phyloP scores from a whole-genome alignment of 2,888 invertebrate genomes.

The Chymomyza caudatula region DNA sequence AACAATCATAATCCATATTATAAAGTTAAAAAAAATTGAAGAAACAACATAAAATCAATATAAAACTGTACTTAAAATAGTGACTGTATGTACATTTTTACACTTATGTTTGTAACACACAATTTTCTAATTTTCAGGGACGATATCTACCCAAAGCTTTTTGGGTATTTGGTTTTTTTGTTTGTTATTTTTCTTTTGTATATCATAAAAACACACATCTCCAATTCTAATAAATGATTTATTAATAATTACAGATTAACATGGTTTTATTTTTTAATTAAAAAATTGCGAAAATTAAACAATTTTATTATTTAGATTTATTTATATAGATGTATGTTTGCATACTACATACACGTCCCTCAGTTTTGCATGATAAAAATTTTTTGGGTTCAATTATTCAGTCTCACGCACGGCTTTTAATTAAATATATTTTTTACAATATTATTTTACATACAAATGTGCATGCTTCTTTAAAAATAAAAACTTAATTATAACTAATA shows the following conservation, averaged over 20 bases:
- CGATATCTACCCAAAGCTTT: no score
- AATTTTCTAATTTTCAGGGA: no score
- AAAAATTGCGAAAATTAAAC: neutral
- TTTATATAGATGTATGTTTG: neutral
- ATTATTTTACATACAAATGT: constrained; percentile 1
- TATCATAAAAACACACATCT: neutral
- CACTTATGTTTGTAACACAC: no score
- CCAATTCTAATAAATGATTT: neutral
- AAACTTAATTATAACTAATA: constrained; percentile 52
- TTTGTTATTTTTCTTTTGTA: no score
- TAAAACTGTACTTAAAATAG: no score
- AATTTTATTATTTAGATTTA: neutral
- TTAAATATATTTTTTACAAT: neutral
- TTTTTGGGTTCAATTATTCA: constrained; percentile 56
- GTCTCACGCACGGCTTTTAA: constrained; percentile 53
- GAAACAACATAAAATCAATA: no score
- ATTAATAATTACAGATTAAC: neutral
- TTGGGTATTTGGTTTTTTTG: no score
- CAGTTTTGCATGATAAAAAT: neutral
- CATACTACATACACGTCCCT: neutral
- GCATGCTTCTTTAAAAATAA: constrained; percentile 50
- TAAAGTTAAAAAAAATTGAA: no score
- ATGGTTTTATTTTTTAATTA: neutral
- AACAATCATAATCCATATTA: no score
- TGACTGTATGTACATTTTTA: no score